Evolutionary conservation across 2,113 vertebrate species (phyloP).

Genomic region (Beaufortia kweichowensis): DNA sequence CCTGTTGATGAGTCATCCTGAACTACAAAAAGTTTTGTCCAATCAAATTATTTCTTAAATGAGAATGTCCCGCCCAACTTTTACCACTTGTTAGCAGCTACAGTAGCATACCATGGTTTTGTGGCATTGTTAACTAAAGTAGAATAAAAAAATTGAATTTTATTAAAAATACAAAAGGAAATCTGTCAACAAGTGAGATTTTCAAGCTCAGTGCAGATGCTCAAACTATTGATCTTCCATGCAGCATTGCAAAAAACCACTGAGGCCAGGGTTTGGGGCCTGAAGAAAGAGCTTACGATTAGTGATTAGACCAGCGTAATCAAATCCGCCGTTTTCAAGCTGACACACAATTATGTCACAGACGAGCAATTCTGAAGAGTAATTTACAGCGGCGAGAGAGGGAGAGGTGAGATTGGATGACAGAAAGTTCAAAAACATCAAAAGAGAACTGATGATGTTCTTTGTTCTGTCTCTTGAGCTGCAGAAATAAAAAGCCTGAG

Average conservation of each 20-base stretch:
- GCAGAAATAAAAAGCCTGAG: slow-evolving; percentile 36
- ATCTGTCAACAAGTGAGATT: too few relatives aligned
- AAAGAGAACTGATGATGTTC: slow-evolving; percentile 40
- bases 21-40: too few relatives aligned
- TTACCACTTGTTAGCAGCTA: too few relatives aligned
- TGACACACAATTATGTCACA: slow-evolving; percentile 24
- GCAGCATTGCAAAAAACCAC: not conserved
- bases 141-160: too few relatives aligned
- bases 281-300: slow-evolving; percentile 12
- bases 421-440: slow-evolving; percentile 37
- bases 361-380: slow-evolving; percentile 30
- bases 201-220: not conserved
- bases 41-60: too few relatives aligned
- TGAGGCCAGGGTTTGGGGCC: not conserved
- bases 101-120: too few relatives aligned
- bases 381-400: slow-evolving; percentile 23
- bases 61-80: too few relatives aligned
- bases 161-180: too few relatives aligned
- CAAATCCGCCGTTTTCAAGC: slow-evolving; percentile 6
- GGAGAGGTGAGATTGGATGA: slow-evolving; percentile 9
- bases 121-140: too few relatives aligned
- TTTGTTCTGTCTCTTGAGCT: slow-evolving; percentile 41
- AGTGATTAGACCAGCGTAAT: slow-evolving; percentile 37
- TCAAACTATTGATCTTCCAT: not conserved
- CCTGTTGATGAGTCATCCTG: too few relatives aligned